Evolutionary conservation across 2,797 vertebrate genomes (phyloP), one percentile per base, ranked within the genome.

Genomic region (Centropyge bicolor): DNA sequence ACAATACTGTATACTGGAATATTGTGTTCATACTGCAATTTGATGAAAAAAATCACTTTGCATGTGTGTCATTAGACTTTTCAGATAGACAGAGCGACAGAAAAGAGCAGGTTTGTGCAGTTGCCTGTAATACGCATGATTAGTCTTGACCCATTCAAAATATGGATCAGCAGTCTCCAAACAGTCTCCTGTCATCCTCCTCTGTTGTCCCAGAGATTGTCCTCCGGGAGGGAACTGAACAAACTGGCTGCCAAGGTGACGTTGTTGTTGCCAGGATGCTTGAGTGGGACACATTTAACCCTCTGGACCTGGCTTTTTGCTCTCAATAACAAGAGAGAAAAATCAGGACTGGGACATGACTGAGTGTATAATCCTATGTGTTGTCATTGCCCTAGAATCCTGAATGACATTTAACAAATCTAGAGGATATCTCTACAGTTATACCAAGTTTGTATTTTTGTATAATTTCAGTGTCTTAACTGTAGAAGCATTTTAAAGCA

Each of bases 141-240:
- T 35, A 66, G 49, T 24, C 38, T 19, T 5, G 55, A 56, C 52
- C 72, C 63, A 65, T 70, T 56, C 17, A 16, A 84, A 81, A 54
- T 64, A 49, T 61, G 54, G 60, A 83, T 54, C 41, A 46, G 55
- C 74, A 14, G 76, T 55, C n/a, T 59, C 54, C 52, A 80, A 70
- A 80, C 75, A 74, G 36, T 35, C 48, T 52, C 65, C 69, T 74
- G 31, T 60, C 75, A 22, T 36, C 45, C 31, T 16, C 2, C 31
- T 38, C 9, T 77, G 89, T 91, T 76, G 80, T 77, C 89, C 86
- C 57, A 75, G 89, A 61, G 70, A 65, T 61, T 24, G n/a, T 85
- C 85, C 73, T 71, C 67, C 56, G 80, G 87, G 88, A 82, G 56
- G 40, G 7, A 70, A 36, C 35, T 59, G 36, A 83, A 73, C 67